Evolutionary conservation across 1,140 invertebrate species (phyloP).

Genomic region (Mamestra configurata): DNA sequence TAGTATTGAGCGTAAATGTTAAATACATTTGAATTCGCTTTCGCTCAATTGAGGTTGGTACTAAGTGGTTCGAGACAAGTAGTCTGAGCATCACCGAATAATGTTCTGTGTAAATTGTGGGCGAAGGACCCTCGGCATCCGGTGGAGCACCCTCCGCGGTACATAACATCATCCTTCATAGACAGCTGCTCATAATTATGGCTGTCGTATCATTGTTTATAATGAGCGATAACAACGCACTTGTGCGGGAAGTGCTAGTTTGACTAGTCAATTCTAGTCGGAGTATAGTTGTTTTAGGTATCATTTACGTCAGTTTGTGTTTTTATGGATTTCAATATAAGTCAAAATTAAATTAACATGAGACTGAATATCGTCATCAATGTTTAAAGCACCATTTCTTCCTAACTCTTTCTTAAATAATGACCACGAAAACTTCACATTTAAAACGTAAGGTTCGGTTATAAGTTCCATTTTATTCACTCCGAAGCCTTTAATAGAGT

Average conservation of each 20-base stretch:
- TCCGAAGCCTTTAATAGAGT: neutral
- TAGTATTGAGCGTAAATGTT: constrained; percentile 4
- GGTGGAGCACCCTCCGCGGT: constrained; percentile 47
- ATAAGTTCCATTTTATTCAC: neutral
- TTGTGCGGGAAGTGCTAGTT: neutral
- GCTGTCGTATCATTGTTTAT: constrained; percentile 40
- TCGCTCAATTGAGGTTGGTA: constrained; percentile 51
- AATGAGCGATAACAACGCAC: constrained; percentile 37
- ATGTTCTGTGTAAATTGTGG: constrained; percentile 62
- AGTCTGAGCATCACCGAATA: constrained; percentile 65
- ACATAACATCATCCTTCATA: constrained; percentile 50
- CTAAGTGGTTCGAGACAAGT: constrained; percentile 68
- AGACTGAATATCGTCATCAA: neutral
- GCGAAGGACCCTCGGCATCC: constrained; percentile 54
- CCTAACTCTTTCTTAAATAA: too few species aligned
- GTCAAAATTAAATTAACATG: neutral
- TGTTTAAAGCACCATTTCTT: too few species aligned
- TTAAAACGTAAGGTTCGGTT: neutral
- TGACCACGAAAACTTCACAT: too few species aligned
- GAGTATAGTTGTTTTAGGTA: neutral
- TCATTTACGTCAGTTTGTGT: too few species aligned
- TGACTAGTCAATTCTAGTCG: constrained; percentile 1
- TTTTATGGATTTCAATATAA: too few species aligned
- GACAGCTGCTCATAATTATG: constrained; percentile 57
- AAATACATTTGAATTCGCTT: constrained; percentile 55